Percentiles rank a stretch among this genome's conserved stretches.
Evolutionary conservation across 1,140 invertebrate species (phyloP).

Genomic region (Drosophila gunungcola): DNA sequence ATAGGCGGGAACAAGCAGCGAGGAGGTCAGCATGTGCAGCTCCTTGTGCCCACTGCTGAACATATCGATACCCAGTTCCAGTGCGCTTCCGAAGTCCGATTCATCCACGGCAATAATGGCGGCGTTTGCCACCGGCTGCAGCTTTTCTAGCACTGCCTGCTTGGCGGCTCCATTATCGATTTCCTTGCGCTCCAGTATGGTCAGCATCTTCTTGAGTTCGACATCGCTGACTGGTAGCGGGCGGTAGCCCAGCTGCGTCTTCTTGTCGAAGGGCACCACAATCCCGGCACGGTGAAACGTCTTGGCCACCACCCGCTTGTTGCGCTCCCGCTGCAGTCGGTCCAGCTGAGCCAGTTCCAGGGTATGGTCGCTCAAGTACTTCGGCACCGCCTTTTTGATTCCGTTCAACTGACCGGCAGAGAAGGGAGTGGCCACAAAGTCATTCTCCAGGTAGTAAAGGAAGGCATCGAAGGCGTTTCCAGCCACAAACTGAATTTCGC

Average conservation of each 20-base stretch:
- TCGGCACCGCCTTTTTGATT: conserved; percentile 87
- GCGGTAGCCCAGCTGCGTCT: conserved; percentile 92
- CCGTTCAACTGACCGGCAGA: conserved; percentile 87
- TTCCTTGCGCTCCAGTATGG: conserved; percentile 87
- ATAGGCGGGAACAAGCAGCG: conserved; percentile 91
- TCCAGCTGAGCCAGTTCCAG: conserved; percentile 82
- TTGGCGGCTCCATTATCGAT: conserved; percentile 87
- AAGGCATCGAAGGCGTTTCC: conserved; percentile 95
- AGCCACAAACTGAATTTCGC: conserved; percentile 89
- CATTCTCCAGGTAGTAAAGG: conserved; percentile 87
- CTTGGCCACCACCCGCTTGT: conserved; percentile 90
- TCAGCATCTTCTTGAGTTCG: conserved; percentile 91
- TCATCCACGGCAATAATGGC: conserved; percentile 90
- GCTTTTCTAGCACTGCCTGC: conserved; percentile 86
- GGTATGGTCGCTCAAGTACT: conserved; percentile 88
- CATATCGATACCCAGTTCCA: conserved; percentile 94
- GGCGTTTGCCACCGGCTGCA: conserved; percentile 92
- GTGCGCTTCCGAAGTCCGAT: conserved; percentile 95
- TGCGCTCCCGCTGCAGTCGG: conserved; percentile 85
- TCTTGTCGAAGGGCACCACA: conserved; percentile 94
- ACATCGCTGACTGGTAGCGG: conserved; percentile 90
- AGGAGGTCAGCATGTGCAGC: conserved; percentile 88
- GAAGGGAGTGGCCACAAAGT: conserved; percentile 89
- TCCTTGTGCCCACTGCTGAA: conserved; percentile 90
- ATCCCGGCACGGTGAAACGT: conserved; percentile 95